Evolutionary conservation across 2,888 invertebrate species (phyloP).

Genomic region (Volucella inanis): DNA sequence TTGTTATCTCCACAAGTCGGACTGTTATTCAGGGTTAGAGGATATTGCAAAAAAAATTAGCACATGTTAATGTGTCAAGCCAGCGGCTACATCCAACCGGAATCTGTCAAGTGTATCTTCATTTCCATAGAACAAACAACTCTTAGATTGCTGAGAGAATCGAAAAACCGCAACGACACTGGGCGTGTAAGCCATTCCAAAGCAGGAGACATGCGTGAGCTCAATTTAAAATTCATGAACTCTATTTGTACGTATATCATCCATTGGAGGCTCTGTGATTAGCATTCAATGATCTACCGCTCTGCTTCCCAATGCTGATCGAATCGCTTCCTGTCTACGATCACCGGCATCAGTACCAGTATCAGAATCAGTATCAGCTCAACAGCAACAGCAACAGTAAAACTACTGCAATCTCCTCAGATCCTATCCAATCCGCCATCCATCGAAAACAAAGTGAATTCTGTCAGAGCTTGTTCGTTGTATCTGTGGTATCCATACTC

Average conservation of each 20-base stretch:
- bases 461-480: slow-evolving; percentile 56
- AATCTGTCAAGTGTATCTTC: slow-evolving; percentile 56
- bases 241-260: slow-evolving; percentile 22
- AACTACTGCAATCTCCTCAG: slow-evolving; percentile 16
- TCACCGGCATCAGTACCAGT: slow-evolving; percentile 1
- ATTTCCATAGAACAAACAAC: slow-evolving; percentile 57
- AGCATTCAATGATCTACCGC: slow-evolving; percentile 66
- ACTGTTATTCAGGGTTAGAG: slow-evolving; percentile 9
- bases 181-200: slow-evolving; percentile 31
- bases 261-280: slow-evolving; percentile 52
- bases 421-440: slow-evolving; percentile 39
- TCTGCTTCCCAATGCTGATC: slow-evolving; percentile 29
- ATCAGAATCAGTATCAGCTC: too few relatives aligned
- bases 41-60: slow-evolving; percentile 43
- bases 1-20: background rate
- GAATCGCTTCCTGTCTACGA: slow-evolving; percentile 66
- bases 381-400: too few relatives aligned
- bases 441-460: slow-evolving; percentile 59
- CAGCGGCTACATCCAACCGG: slow-evolving; percentile 63
- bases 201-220: slow-evolving; percentile 58
- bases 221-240: slow-evolving; percentile 72
- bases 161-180: slow-evolving; percentile 1
- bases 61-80: slow-evolving; percentile 66
- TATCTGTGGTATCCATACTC: slow-evolving; percentile 31
- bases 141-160: background rate